Base-by-base conservation (phyloP, 2,797 vertebrate species). In the Cetoscarus ocellatus region DNA sequence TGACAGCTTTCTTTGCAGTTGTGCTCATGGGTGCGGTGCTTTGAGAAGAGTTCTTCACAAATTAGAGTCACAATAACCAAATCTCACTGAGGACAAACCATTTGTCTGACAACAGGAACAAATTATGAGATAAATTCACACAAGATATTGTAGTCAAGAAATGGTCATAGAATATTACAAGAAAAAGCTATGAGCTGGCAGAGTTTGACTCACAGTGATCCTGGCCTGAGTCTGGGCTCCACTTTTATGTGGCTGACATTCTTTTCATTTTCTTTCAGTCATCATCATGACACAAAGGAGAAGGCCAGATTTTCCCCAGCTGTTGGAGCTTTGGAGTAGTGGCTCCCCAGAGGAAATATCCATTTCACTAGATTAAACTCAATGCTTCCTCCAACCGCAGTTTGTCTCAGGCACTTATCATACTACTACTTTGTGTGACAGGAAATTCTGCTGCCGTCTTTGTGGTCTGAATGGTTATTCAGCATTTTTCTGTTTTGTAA, bases 171-270 rank as follows among this genome's bases (percentile, higher is more conserved):
- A 11, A n/a, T 15, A 44, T 44, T 1, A 11, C 7, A 53, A n/a
- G 13, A 40, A 34, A 53, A 58, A 5, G 0, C 45, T 6, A 10
- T 58, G 17, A 45, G 18, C 15, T 18, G 38, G 65, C 38, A 45
- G 57, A 49, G 43, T 27, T 48, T 56, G 19, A 64, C 35, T 56
- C 63, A 63, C 44, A n/a, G 14, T 35, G 52, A 42, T 7, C 40
- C 61, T 47, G 50, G 14, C n/a, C 45, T 15, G 35, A 52, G 42
- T 34, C 42, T 1, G 12, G 19, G 13, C 27, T 50, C 10, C 1
- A 0, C 35, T 61, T 70, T 66, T 2, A 73, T 61, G 66, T 67
- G 51, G 61, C 18, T 51, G 12, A 56, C 64, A 55, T 73, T 62
- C 35, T 50, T 67, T 56, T 66, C 2, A 0, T 56, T 67, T 59